These are phyloP conservation scores for Tympanoctomys barrerae DNA, from an alignment of 2,797 vertebrate species.

Conservation along the genomic window DNA sequence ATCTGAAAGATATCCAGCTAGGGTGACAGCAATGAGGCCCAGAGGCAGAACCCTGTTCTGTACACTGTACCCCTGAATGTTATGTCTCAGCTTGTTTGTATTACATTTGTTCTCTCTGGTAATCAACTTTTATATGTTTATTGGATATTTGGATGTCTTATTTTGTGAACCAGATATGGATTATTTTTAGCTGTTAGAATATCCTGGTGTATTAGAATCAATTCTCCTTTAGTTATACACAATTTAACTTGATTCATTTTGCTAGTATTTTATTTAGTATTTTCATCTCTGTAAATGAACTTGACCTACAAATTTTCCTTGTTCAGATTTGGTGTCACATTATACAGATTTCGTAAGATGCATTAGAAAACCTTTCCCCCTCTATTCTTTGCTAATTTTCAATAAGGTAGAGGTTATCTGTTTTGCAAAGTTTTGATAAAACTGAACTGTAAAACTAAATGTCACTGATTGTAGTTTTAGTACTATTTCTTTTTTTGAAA, in stretches of 20 bases:
- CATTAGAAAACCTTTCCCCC: background rate
- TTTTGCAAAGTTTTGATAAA: conserved; percentile 4
- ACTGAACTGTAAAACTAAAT: background rate
- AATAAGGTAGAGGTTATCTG: background rate
- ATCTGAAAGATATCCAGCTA: background rate
- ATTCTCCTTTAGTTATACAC: background rate
- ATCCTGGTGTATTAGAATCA: conserved; percentile 31
- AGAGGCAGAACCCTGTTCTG: background rate
- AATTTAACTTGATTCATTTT: conserved; percentile 29
- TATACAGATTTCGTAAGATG: conserved; percentile 20
- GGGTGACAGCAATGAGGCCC: background rate
- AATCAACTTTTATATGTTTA: background rate
- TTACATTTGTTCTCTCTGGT: background rate
- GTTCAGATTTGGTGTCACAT: background rate
- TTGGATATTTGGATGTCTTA: background rate
- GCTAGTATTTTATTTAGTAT: background rate
- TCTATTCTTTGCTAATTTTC: conserved; percentile 17
- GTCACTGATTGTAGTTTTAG: background rate
- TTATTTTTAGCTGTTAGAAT: conserved; percentile 4
- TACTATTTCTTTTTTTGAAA: background rate
- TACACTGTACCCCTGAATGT: background rate
- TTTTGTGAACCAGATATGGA: conserved; percentile 1
- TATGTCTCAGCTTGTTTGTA: background rate
- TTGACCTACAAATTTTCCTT: background rate
- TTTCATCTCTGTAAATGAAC: background rate